Conservation (phyloP, 2,113 vertebrate genomes). For the Poeciliopsis retropinna region DNA sequence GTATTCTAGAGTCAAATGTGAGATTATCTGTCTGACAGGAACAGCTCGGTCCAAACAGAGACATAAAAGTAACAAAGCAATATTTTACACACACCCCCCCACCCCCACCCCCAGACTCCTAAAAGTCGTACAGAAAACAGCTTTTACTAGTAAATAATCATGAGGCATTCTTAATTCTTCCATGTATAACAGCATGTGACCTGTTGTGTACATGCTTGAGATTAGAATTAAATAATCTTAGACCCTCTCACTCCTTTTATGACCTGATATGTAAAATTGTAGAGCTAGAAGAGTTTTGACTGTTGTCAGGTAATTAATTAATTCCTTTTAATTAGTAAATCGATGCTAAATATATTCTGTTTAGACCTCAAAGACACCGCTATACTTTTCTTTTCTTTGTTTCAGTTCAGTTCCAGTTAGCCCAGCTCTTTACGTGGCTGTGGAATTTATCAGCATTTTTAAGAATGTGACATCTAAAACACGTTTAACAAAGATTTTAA, state of each 20-base stretch:
- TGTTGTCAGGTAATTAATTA: no score
- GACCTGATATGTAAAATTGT: neutral
- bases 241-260: neutral
- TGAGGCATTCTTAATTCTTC: neutral
- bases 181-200: neutral
- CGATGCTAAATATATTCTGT: no score
- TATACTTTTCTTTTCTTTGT: slow-evolving; percentile 32
- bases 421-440: neutral
- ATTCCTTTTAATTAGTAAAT: no score
- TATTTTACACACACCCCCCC: no score
- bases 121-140: no score
- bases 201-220: neutral
- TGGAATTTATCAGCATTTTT: slow-evolving; percentile 20
- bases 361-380: no score
- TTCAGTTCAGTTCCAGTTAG: neutral
- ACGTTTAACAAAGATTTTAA: neutral
- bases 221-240: neutral
- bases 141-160: neutral
- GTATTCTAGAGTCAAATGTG: no score
- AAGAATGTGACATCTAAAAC: slow-evolving; percentile 2
- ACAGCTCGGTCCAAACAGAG: no score
- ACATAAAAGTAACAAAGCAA: no score
- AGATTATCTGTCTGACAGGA: no score
- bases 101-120: no score
- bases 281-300: no score